phyloP scores from a whole-genome alignment of 1,140 invertebrate genomes.

The Notospermus geniculatus region DNA sequence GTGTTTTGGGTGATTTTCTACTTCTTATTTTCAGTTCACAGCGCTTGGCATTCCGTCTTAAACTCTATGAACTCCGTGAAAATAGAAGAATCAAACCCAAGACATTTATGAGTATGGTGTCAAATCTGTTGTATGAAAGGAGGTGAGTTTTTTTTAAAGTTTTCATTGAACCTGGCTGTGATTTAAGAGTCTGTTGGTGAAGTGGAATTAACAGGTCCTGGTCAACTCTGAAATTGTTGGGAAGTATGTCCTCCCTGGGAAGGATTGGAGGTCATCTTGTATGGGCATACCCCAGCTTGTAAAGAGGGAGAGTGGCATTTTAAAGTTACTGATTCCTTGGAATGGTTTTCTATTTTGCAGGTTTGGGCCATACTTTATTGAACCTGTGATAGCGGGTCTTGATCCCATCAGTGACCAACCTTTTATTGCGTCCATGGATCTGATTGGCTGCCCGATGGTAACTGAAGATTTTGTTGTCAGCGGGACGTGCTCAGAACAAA shows the following conservation, averaged over 20 bases:
- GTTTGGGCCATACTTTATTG: constrained; percentile 97
- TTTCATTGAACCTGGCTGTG: no score
- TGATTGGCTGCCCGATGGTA: constrained; percentile 85
- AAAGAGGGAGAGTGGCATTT: no score
- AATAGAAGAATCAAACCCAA: constrained; percentile 87
- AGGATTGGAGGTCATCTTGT: no score
- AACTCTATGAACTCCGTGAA: constrained; percentile 89
- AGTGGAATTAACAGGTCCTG: no score
- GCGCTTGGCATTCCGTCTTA: constrained; percentile 82
- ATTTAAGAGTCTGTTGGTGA: no score
- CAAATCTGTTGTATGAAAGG: constrained; percentile 92
- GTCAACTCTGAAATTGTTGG: no score
- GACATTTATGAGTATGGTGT: constrained; percentile 89
- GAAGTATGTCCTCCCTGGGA: no score
- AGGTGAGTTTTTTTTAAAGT: constrained; percentile 59
- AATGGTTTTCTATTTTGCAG: constrained; percentile 45
- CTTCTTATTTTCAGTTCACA: constrained; percentile 60
- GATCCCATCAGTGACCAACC: constrained; percentile 84
- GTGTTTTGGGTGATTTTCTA: constrained; percentile 11
- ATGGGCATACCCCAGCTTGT: no score
- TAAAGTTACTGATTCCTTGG: no score
- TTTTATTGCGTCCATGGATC: constrained; percentile 90
- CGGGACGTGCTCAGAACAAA: constrained; percentile 88
- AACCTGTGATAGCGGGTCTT: constrained; percentile 92
- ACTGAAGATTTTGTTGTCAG: constrained; percentile 94